A percentile compares a stretch with the other conserved stretches of the same genome.
Conservation (phyloP, 2,113 vertebrate species). For the Acinonyx jubatus region DNA sequence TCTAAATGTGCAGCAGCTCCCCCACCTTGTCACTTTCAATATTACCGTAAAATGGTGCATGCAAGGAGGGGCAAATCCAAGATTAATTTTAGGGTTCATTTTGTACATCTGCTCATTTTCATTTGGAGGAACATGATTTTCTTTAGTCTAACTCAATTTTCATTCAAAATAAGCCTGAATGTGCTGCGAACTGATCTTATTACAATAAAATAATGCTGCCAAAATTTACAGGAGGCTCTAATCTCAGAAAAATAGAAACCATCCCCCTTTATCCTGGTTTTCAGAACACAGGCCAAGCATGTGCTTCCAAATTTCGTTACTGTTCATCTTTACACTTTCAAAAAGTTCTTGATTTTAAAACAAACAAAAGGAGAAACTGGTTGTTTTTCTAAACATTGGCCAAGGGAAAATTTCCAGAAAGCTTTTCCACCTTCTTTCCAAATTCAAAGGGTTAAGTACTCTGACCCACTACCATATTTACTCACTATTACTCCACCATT, state of each 20-base stretch:
- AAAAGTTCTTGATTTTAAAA: not conserved
- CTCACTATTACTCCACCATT: not conserved
- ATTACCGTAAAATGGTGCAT: not conserved
- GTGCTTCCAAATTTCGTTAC: not conserved
- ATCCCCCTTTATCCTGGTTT: not conserved
- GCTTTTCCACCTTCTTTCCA: not conserved
- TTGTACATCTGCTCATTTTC: constrained; percentile 62
- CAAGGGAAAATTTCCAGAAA: not conserved
- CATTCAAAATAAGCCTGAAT: constrained; percentile 38
- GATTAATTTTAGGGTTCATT: constrained; percentile 20
- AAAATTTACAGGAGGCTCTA: not conserved
- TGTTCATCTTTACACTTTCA: not conserved
- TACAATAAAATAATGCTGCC: constrained; percentile 40
- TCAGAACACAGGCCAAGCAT: not conserved
- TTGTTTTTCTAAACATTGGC: not conserved
- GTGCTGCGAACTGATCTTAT: not conserved
- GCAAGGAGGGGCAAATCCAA: not conserved
- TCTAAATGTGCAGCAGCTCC: not conserved
- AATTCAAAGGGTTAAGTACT: not conserved
- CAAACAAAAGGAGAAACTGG: not conserved
- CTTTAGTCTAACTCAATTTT: constrained; percentile 50
- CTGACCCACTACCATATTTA: not conserved
- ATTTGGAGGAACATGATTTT: constrained; percentile 62
- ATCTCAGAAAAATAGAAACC: constrained; percentile 7
- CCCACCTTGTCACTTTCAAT: not conserved